Conservation (phyloP, 2,888 invertebrate species). For the Acanthosepion pharaonis region DNA sequence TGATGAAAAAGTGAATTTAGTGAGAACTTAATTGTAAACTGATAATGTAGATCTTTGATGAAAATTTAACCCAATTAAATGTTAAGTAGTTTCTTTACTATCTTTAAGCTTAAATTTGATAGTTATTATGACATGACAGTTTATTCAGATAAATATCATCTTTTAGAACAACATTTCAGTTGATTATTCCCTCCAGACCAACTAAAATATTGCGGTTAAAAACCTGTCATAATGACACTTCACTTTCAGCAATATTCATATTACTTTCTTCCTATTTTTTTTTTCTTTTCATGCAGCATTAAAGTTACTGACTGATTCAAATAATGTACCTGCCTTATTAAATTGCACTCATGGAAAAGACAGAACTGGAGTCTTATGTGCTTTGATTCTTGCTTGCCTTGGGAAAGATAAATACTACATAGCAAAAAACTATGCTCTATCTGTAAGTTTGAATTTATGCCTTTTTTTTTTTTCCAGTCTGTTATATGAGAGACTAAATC, state of each 20-base stretch:
- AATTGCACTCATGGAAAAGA: slow-evolving; percentile 72
- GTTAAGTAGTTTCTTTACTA: too few relatives aligned
- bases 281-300: slow-evolving; percentile 59
- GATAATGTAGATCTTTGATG: too few relatives aligned
- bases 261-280: not conserved
- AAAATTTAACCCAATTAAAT: too few relatives aligned
- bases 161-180: too few relatives aligned
- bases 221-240: not conserved
- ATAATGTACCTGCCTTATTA: slow-evolving; percentile 66
- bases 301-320: slow-evolving; percentile 62
- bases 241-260: not conserved
- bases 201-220: too few relatives aligned
- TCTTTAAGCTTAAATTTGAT: too few relatives aligned
- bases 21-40: too few relatives aligned
- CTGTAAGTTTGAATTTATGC: slow-evolving; percentile 56
- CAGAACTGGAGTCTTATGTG: slow-evolving; percentile 68
- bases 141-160: too few relatives aligned
- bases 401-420: slow-evolving; percentile 64
- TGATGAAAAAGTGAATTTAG: too few relatives aligned
- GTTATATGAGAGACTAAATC: too few relatives aligned
- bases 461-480: not conserved
- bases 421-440: slow-evolving; percentile 63
- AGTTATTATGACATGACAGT: too few relatives aligned
- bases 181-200: too few relatives aligned
- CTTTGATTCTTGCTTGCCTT: slow-evolving; percentile 63